Base-by-base conservation (phyloP, 2,797 vertebrate species). In the Acrocephalus scirpaceus region DNA sequence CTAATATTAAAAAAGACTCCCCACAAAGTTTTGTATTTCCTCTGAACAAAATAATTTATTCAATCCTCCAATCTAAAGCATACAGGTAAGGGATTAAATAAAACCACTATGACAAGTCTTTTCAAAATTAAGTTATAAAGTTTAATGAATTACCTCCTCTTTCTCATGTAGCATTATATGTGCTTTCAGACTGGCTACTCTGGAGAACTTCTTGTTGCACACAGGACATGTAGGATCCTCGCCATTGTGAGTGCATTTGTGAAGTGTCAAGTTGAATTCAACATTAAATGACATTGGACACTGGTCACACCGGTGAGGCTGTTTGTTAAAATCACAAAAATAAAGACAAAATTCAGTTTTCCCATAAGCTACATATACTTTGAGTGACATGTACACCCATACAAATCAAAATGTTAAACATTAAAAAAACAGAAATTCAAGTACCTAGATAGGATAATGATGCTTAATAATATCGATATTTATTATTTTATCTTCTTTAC, bases 81-180 rank as follows among this genome's bases (percentile, higher is more conserved):
- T 5, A 36, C 1, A 34, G 6, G 10, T 25, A 62, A 80, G n/a
- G 27, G 15, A 92, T 72, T 62, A 90, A 94, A 40, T 54, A 65
- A 9, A 86, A 45, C 7, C 23, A 18, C 17, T 56, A 44, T 4
- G 7, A 69, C 20, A 44, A 1, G 4, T 21, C 17, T 61, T 85
- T 70, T 71, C 47, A 77, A 80, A 94, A 89, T 71, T 32, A 70
- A 71, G 19, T 71, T 58, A 57, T 4, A 5, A 89, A 5, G 1
- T 79, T 57, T 38, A 93, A 90, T 47, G 21, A 88, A 78, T 97
- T 96, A 99, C 99, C 99, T 99, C 99, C 96, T 99, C 99, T 96
- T 99, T 99, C 92, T 99, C 99, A 65, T 99, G 99, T 25, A 99
- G 98, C 99, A 99, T 99, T 96, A 99, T 97, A 86, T 99, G 99